Conservation (phyloP, 2,113 vertebrate genomes). For the Callipepla californica region DNA sequence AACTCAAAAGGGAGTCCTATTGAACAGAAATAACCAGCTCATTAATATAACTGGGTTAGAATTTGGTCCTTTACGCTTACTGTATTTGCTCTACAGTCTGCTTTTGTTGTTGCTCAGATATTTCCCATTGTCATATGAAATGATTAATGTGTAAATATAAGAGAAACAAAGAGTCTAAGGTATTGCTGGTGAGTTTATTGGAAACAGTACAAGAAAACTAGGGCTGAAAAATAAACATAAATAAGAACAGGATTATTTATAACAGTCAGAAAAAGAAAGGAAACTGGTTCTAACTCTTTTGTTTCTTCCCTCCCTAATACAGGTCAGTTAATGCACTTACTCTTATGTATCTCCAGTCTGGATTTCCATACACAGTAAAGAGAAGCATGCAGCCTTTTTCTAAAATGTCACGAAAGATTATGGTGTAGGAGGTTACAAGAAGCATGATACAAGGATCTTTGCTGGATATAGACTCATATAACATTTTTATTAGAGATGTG, state of each 20-base stretch:
- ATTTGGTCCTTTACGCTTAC: background rate
- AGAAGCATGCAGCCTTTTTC: background rate
- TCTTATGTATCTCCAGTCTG: background rate
- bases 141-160: constrained; percentile 41
- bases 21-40: background rate
- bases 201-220: background rate
- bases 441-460: background rate
- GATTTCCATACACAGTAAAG: background rate
- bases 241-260: background rate
- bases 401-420: background rate
- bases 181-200: background rate
- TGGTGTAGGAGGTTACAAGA: background rate
- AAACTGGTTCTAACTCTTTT: background rate
- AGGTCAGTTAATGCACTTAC: background rate
- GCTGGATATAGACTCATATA: background rate
- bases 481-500: background rate
- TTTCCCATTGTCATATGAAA: constrained; percentile 13
- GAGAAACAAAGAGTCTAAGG: constrained; percentile 6
- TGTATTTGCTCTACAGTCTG: background rate
- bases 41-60: background rate
- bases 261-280: background rate
- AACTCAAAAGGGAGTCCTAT: background rate
- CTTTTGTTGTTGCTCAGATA: constrained; percentile 17
- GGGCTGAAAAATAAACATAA: background rate
- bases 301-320: background rate